phyloP scores from a whole-genome alignment of 2,888 invertebrate genomes.

The Caenorhabditis macrosperma region DNA sequence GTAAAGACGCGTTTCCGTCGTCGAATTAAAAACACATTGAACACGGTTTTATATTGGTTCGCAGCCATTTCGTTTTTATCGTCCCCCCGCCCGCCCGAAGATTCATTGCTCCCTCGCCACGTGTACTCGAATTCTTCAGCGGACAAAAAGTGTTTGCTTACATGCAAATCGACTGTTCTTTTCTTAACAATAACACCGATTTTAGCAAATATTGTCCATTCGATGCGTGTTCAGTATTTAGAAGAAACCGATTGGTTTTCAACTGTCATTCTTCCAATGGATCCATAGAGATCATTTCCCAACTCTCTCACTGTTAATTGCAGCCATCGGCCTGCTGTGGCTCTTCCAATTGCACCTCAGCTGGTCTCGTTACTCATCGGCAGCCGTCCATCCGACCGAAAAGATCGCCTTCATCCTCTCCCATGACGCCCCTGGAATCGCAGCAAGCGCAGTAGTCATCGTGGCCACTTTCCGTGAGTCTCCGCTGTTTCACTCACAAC shows the following conservation, averaged over 20 bases:
- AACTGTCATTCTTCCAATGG: too few species aligned
- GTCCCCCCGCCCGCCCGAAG: too few species aligned
- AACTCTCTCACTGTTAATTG: too few species aligned
- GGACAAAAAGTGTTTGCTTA: background rate
- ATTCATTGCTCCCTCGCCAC: background rate
- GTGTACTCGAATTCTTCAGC: background rate
- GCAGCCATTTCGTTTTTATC: background rate
- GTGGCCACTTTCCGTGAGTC: constrained; percentile 63
- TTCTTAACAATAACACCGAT: too few species aligned
- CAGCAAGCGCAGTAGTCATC: constrained; percentile 66
- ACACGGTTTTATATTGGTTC: background rate
- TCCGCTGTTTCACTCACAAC: background rate
- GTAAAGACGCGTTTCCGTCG: background rate
- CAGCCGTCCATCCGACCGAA: constrained; percentile 78
- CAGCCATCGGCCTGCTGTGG: constrained; percentile 72
- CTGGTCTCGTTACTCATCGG: constrained; percentile 76
- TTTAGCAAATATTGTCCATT: background rate
- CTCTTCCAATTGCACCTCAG: constrained; percentile 64
- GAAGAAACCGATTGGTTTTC: too few species aligned
- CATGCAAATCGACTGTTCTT: background rate
- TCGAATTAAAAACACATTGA: constrained; percentile 12
- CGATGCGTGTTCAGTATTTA: too few species aligned
- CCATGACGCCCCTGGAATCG: constrained; percentile 76
- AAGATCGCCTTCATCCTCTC: constrained; percentile 78
- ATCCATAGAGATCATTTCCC: too few species aligned